Evolutionary conservation across 2,797 vertebrate species (phyloP).

Genomic region (Sphaeramia orbicularis): DNA sequence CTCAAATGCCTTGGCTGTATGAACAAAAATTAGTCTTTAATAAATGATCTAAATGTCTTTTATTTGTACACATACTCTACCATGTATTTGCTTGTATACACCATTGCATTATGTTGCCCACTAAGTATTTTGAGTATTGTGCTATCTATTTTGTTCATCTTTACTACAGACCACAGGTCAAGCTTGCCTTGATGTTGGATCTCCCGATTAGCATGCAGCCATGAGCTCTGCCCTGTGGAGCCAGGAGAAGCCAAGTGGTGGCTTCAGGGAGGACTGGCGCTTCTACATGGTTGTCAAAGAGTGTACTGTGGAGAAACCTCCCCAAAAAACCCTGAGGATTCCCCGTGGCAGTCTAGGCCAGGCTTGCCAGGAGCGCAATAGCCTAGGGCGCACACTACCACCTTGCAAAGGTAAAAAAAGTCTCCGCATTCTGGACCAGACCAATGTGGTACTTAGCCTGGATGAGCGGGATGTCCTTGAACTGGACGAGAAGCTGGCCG

Average conservation of each 20-base stretch:
- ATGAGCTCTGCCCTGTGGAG: constrained; percentile 97
- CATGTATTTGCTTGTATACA: too few species aligned
- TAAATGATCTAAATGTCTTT: too few species aligned
- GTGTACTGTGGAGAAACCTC: constrained; percentile 93
- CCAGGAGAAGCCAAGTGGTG: constrained; percentile 94
- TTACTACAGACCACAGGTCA: constrained; percentile 59
- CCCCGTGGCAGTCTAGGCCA: constrained; percentile 96
- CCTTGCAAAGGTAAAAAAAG: constrained; percentile 95
- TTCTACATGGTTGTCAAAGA: constrained; percentile 97
- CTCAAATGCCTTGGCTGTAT: too few species aligned
- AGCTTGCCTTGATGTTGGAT: constrained; percentile 75
- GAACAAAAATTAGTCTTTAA: too few species aligned
- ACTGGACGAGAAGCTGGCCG: constrained; percentile 94
- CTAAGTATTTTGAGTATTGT: too few species aligned
- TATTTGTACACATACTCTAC: too few species aligned
- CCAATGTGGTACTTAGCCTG: constrained; percentile 91
- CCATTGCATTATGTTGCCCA: too few species aligned
- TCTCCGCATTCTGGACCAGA: constrained; percentile 95
- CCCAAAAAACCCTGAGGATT: constrained; percentile 93
- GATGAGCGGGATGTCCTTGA: constrained; percentile 95
- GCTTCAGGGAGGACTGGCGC: constrained; percentile 95
- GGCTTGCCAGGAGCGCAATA: constrained; percentile 94
- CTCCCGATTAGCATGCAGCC: constrained; percentile 82
- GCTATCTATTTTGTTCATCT: neutral
- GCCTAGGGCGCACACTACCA: constrained; percentile 90